Evolutionary conservation across 2,888 invertebrate species (phyloP).

Genomic region (Drosophila limbata): DNA sequence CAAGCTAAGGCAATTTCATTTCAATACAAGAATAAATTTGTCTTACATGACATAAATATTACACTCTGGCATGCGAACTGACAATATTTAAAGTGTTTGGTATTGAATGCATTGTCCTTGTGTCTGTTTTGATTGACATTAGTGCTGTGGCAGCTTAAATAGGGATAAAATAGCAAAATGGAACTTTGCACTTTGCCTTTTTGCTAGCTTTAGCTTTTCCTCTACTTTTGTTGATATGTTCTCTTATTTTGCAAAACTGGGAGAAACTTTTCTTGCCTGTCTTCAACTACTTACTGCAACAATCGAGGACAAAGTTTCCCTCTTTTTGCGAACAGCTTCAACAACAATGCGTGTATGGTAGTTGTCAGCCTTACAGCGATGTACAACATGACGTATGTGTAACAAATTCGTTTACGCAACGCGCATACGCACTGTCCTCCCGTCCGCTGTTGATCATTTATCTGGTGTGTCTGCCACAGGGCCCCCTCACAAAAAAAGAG

Average conservation of each 20-base stretch:
- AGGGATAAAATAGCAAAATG: constrained; percentile 32
- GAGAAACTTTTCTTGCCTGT: constrained; percentile 48
- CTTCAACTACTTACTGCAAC: constrained; percentile 58
- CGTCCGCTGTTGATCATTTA: constrained; percentile 29
- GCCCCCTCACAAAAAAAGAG: constrained; percentile 7
- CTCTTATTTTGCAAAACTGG: constrained; percentile 38
- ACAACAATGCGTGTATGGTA: constrained; percentile 9
- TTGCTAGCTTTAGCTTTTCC: constrained; percentile 14
- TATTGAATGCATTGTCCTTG: constrained; percentile 17
- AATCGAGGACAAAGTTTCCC: constrained; percentile 45
- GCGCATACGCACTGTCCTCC: constrained; percentile 57
- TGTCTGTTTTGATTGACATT: constrained; percentile 18
- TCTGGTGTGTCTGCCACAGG: not conserved
- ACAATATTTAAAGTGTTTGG: constrained; percentile 23
- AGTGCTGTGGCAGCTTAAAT: constrained; percentile 39
- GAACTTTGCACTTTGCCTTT: constrained; percentile 33
- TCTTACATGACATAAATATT: not conserved
- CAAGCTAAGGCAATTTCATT: not conserved
- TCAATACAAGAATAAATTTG: not conserved
- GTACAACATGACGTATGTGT: constrained; percentile 44
- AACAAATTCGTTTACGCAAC: constrained; percentile 54
- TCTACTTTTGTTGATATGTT: constrained; percentile 43
- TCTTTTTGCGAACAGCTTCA: constrained; percentile 19
- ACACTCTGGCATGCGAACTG: not conserved
- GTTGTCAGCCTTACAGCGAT: not conserved